Percentiles rank a stretch among this genome's conserved stretches.
These are phyloP conservation scores for Listrodromus nycthemerus DNA, from an alignment of 2,888 invertebrate genomes.

Conservation along the genomic window DNA sequence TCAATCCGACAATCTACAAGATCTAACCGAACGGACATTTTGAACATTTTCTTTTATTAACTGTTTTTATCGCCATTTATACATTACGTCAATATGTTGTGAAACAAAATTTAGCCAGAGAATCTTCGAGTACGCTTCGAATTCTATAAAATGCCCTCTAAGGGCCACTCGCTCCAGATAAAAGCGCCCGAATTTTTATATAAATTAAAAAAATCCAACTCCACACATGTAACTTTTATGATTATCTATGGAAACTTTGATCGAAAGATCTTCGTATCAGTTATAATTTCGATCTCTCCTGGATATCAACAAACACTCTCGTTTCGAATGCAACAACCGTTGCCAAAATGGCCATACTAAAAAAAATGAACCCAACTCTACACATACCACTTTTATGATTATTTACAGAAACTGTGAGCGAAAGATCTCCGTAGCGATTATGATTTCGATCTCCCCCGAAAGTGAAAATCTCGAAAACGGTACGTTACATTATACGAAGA, in stretches of 20 bases:
- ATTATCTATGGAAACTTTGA: constrained; percentile 15
- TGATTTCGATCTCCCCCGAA: constrained; percentile 37
- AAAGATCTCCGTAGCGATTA: background rate
- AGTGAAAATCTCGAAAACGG: constrained; percentile 39
- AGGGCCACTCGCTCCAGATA: background rate
- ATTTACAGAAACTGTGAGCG: constrained; percentile 5
- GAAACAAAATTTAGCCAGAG: too few relatives aligned
- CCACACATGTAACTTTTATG: constrained; percentile 11
- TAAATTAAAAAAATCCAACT: background rate
- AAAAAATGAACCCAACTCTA: background rate
- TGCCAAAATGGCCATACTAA: constrained; percentile 7
- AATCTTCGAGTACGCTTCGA: too few relatives aligned
- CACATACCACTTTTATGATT: constrained; percentile 14
- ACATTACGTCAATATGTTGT: too few relatives aligned
- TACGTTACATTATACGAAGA: background rate
- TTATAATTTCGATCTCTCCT: constrained; percentile 33
- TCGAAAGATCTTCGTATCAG: background rate
- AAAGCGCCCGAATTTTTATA: too few relatives aligned
- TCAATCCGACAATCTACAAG: constrained; percentile 25
- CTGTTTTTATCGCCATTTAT: background rate
- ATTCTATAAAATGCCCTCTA: background rate
- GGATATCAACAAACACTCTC: constrained; percentile 9
- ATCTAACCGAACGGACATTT: background rate
- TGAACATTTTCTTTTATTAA: background rate
- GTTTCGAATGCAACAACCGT: too few relatives aligned